These are phyloP conservation scores for Lepidurus arcticus DNA, from an alignment of 1,140 invertebrate species.

Conservation along the genomic window DNA sequence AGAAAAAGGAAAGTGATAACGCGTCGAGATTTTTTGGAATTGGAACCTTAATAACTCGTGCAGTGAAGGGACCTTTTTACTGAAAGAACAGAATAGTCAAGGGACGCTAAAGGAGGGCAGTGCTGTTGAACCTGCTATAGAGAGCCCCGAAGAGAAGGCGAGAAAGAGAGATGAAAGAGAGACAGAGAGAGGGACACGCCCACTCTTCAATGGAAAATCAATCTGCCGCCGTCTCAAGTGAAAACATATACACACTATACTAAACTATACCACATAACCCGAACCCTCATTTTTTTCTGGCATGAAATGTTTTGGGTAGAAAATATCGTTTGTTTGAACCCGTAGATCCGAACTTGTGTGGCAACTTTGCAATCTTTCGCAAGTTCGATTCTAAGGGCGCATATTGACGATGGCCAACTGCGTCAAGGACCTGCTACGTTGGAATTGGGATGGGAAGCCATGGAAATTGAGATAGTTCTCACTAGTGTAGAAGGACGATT, in stretches of 20 bases:
- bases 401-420: slow-evolving; percentile 39
- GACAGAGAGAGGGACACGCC: neutral
- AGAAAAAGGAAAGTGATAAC: too few relatives aligned
- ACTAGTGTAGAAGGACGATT: slow-evolving; percentile 21
- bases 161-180: neutral
- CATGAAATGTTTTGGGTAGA: too few relatives aligned
- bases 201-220: slow-evolving; percentile 15
- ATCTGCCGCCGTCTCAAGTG: neutral
- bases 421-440: neutral
- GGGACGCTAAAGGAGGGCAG: neutral
- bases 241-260: neutral
- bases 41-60: too few relatives aligned
- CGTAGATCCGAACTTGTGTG: slow-evolving; percentile 52
- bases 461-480: neutral
- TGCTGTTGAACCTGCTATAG: neutral
- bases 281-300: too few relatives aligned
- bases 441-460: neutral
- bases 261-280: too few relatives aligned
- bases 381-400: slow-evolving; percentile 49
- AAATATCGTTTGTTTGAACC: slow-evolving; percentile 45
- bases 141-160: neutral
- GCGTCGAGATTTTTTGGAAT: too few relatives aligned
- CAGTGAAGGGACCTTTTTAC: neutral
- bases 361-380: slow-evolving; percentile 38
- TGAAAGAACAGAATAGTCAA: neutral